These are phyloP conservation scores for Microcebus tavaratra DNA, from an alignment of 2,113 vertebrate genomes.

Conservation along the genomic window DNA sequence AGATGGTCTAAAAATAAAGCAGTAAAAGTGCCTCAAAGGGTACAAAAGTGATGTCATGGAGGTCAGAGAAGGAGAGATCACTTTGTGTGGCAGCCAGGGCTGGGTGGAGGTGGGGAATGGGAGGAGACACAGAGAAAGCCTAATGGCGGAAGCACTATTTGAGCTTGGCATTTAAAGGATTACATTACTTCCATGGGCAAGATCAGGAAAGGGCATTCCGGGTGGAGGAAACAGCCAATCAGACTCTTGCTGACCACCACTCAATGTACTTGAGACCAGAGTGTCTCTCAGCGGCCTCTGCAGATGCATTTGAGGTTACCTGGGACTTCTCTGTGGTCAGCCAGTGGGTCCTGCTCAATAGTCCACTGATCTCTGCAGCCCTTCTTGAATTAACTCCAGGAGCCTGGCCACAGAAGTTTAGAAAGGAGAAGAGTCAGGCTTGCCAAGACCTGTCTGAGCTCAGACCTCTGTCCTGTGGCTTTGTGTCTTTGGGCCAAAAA, in stretches of 20 bases:
- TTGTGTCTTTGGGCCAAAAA: not conserved
- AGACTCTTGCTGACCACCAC: not conserved
- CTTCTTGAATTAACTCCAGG: not conserved
- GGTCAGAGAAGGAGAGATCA: not conserved
- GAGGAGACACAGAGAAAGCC: not conserved
- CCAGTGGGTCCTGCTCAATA: not conserved
- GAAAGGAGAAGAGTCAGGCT: not conserved
- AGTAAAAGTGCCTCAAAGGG: not conserved
- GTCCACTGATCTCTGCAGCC: not conserved
- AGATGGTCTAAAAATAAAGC: not conserved
- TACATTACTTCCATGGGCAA: not conserved
- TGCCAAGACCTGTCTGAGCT: not conserved
- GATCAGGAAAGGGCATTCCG: not conserved
- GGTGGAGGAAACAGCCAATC: not conserved
- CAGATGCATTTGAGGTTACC: not conserved
- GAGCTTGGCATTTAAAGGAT: not conserved
- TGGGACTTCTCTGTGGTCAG: not conserved
- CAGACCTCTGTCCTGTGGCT: not conserved
- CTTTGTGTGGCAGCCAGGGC: not conserved
- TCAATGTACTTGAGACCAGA: not conserved
- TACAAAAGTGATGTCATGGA: not conserved
- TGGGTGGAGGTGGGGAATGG: not conserved
- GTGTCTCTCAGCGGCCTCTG: not conserved
- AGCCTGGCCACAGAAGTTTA: not conserved
- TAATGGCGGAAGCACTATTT: not conserved